Conservation (phyloP, 2,797 vertebrate genomes). For the Lates japonicus region DNA sequence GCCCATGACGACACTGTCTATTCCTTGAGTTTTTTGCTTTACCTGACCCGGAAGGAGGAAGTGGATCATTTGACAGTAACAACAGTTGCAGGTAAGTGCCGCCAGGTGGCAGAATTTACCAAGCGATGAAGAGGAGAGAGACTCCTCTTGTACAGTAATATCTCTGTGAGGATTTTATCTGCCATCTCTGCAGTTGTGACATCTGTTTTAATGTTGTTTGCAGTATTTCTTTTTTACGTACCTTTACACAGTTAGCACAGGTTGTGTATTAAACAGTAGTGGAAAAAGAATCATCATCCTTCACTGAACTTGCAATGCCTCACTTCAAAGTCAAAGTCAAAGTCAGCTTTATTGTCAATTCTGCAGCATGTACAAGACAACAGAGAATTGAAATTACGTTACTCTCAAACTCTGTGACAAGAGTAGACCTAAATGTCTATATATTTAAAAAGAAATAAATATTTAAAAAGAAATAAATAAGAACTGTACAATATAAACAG, state of each 20-base stretch:
- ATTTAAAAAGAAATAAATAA: too few species aligned
- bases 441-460: too few species aligned
- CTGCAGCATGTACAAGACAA: too few species aligned
- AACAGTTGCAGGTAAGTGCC: not conserved
- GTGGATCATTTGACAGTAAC: conserved; percentile 5
- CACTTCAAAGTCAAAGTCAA: too few species aligned
- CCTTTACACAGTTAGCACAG: too few species aligned
- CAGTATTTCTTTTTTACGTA: too few species aligned
- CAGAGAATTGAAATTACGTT: too few species aligned
- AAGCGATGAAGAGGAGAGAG: not conserved
- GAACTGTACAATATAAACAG: too few species aligned
- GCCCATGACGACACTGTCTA: not conserved
- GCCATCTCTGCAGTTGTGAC: not conserved
- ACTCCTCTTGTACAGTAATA: accelerated
- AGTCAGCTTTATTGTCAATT: too few species aligned
- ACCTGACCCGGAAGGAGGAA: not conserved
- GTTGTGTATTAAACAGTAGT: not conserved
- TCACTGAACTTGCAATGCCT: not conserved
- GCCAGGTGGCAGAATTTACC: conserved; percentile 37
- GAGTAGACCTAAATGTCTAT: too few species aligned
- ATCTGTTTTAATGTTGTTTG: not conserved
- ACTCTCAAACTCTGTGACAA: too few species aligned
- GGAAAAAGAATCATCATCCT: not conserved
- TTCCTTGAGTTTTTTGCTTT: not conserved
- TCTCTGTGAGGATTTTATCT: too few species aligned